A percentile compares a stretch with the other conserved stretches of the same genome.
Evolutionary conservation across 2,797 vertebrate species (phyloP).

Genomic region (Megaceryle alcyon): DNA sequence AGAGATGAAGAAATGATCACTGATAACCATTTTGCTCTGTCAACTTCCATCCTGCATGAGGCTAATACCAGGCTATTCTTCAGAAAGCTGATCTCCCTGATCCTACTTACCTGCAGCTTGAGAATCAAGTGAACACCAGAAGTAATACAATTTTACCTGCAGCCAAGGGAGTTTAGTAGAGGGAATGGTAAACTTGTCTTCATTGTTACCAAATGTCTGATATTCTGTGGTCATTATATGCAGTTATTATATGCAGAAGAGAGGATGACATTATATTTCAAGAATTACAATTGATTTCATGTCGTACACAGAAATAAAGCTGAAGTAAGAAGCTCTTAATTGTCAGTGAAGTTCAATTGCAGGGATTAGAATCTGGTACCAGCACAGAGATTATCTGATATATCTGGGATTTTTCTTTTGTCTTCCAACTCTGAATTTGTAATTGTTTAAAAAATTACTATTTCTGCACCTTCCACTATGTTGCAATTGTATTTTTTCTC

Average conservation of each 20-base stretch:
- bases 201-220: not conserved
- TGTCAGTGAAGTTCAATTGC: rapidly evolving
- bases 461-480: not conserved
- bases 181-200: not conserved
- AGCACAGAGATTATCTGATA: not conserved
- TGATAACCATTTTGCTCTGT: not conserved
- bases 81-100: not conserved
- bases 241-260: not conserved
- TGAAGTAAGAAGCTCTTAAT: not conserved
- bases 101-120: not conserved
- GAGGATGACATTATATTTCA: not conserved
- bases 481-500: not conserved
- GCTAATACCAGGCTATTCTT: not conserved
- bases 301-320: not conserved
- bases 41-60: not conserved
- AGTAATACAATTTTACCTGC: not conserved
- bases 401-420: not conserved
- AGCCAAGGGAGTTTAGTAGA: not conserved
- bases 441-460: not conserved
- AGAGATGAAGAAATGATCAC: not conserved
- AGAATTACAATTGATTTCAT: not conserved
- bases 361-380: not conserved
- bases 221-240: not conserved
- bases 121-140: not conserved
- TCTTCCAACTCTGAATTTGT: not conserved